phyloP scores from a whole-genome alignment of 2,888 invertebrate species.

The Calameuta filiformis region DNA sequence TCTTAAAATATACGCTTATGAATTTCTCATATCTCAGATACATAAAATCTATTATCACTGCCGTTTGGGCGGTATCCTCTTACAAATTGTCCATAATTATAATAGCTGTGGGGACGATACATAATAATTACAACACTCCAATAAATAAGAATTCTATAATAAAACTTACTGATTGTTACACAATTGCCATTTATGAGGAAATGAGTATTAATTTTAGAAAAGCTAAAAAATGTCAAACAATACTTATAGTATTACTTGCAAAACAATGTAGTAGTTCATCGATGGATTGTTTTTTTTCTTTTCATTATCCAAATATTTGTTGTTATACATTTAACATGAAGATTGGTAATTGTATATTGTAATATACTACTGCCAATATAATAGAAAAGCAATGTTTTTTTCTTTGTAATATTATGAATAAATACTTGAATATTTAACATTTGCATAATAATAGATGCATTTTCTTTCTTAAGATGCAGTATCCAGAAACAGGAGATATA shows the following conservation, averaged over 20 bases:
- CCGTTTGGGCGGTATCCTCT: not conserved
- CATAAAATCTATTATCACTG: not conserved
- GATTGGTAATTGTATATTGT: not conserved
- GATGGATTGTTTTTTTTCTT: not conserved
- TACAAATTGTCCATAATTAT: not conserved
- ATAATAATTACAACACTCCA: not conserved
- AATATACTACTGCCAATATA: not conserved
- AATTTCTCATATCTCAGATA: not conserved
- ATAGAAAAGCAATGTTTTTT: slow-evolving; percentile 17
- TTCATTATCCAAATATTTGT: not conserved
- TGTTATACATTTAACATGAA: slow-evolving; percentile 8
- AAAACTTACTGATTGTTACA: not conserved
- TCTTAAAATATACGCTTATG: not conserved
- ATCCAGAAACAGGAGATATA: slow-evolving; percentile 45
- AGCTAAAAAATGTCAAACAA: not conserved
- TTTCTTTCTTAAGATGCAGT: slow-evolving; percentile 43
- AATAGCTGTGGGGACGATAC: not conserved
- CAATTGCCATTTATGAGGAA: not conserved
- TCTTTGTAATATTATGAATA: not conserved
- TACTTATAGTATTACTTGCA: not conserved
- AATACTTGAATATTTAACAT: not conserved
- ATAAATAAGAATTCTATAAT: not conserved
- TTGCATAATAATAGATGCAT: not conserved
- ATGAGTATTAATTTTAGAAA: not conserved
- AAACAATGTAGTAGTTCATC: no score